Evolutionary conservation across 2,797 vertebrate species (phyloP).

Genomic region (Falco cherrug): DNA sequence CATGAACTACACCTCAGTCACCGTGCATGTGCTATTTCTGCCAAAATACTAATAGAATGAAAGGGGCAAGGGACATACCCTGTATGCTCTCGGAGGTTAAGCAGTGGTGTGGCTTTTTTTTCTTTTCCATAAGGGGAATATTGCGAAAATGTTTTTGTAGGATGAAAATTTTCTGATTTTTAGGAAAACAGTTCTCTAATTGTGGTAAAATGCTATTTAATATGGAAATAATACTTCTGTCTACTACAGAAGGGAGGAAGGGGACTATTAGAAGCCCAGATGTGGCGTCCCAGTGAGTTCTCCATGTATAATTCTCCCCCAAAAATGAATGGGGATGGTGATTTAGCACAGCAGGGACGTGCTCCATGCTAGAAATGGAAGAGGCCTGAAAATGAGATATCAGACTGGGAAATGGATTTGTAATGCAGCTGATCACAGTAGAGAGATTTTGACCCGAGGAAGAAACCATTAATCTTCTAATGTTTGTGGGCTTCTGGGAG

Average conservation of each 20-base stretch:
- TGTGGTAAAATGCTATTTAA: neutral
- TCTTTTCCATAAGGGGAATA: neutral
- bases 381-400: neutral
- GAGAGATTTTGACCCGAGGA: slow-evolving; percentile 7
- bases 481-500: neutral
- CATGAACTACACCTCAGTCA: neutral
- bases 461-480: neutral
- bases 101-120: neutral
- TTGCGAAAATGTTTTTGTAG: neutral
- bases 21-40: accelerated
- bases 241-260: accelerated
- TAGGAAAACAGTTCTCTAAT: neutral
- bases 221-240: neutral
- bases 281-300: neutral
- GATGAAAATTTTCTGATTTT: neutral
- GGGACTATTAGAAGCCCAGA: neutral
- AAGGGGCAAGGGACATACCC: neutral
- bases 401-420: slow-evolving; percentile 31
- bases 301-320: neutral
- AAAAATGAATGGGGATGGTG: neutral
- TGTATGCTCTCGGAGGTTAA: neutral
- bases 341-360: slow-evolving; percentile 1
- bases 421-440: neutral
- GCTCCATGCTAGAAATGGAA: neutral
- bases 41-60: neutral